These are phyloP conservation scores for Caenorhabditis sp. DNA, from an alignment of 2,888 invertebrate genomes.

Conservation along the genomic window DNA sequence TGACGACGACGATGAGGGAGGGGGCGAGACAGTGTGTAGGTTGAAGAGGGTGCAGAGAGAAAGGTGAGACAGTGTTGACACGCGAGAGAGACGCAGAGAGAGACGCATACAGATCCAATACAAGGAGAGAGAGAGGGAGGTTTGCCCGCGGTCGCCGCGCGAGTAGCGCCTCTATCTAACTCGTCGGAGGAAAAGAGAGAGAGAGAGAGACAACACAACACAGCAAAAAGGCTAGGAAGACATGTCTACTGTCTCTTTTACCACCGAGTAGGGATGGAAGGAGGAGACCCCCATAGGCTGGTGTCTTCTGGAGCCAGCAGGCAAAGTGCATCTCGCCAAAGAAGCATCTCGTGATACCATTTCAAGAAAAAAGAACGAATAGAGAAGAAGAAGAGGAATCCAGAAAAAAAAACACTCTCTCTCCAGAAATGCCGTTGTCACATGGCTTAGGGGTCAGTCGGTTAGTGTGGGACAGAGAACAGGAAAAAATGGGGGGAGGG, in stretches of 20 bases:
- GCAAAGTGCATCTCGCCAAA: slow-evolving; percentile 28
- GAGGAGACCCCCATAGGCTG: slow-evolving; percentile 34
- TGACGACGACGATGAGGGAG: slow-evolving; percentile 33
- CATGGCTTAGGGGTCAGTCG: slow-evolving; percentile 22
- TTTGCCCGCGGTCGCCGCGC: slow-evolving; percentile 14
- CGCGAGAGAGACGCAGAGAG: not conserved
- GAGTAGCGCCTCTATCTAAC: slow-evolving; percentile 5
- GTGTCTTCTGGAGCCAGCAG: slow-evolving; percentile 16
- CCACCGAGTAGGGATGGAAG: slow-evolving; percentile 21
- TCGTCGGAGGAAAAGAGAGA: too few relatives aligned
- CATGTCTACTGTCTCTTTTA: slow-evolving; percentile 16
- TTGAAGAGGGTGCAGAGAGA: slow-evolving; percentile 5
- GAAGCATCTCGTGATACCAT: slow-evolving; percentile 58
- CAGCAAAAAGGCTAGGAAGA: slow-evolving; percentile 49
- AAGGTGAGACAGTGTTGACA: slow-evolving; percentile 13
- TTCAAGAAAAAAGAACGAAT: not conserved
- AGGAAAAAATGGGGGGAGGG: not conserved
- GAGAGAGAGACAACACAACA: too few relatives aligned
- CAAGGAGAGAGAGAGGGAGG: slow-evolving; percentile 30
- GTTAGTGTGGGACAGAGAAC: slow-evolving; percentile 30
- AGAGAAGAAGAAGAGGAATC: slow-evolving; percentile 4
- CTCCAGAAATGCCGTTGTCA: not conserved
- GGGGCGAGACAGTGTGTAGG: not conserved
- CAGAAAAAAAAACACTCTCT: slow-evolving; percentile 14
- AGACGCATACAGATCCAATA: slow-evolving; percentile 40